Evolutionary conservation across 2,888 invertebrate species (phyloP), one percentile per base, ranked within the genome.

Genomic region (Drosophila nr. perissopoda): DNA sequence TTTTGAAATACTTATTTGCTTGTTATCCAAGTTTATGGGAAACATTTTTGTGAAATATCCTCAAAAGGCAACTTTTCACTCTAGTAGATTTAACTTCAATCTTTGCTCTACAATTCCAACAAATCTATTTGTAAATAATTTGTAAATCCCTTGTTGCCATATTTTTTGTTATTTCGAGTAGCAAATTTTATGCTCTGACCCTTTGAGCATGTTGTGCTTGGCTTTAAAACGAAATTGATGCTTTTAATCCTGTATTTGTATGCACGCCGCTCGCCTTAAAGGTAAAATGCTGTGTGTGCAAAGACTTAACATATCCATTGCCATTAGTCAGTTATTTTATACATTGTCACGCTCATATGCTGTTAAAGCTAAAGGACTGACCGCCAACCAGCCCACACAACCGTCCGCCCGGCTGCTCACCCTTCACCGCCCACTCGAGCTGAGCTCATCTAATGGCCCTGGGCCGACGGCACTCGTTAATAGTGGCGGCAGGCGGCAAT

Each of bases 371-470:
- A 10, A 38, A 62, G 11, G 40, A 25, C 38, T 53, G 60, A 18
- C 38, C 38, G 34, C 16, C 42, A 33, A n/a, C 18, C 25, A 25
- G 27, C 58, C 66, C 45, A 45, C 16, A 4, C 38, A 27, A 11
- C 45, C 45, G 25, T 25, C 25, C 4, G 45, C 45, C 8, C 45
- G 16, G 0, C 25, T 45, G 25, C 45, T 25, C 45, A 16, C 33
- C 21, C 33, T 27, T 58, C 11, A 11, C 33, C 51, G 13, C 34
- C 29, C 27, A 25, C 52, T 57, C 11, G 31, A 27, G n/a, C 4
- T 53, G 65, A 56, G 53, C 58, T 57, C 62, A 65, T 60, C 79
- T 85, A 85, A 87, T 83, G 79, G 76, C 61, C 21, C 52, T 61
- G 36, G 27, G 18, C 11, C 11, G 27, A 7, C 25, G 25, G 8